phyloP scores from a whole-genome alignment of 2,888 invertebrate genomes.

The Marasmarcha lunaedactyla region DNA sequence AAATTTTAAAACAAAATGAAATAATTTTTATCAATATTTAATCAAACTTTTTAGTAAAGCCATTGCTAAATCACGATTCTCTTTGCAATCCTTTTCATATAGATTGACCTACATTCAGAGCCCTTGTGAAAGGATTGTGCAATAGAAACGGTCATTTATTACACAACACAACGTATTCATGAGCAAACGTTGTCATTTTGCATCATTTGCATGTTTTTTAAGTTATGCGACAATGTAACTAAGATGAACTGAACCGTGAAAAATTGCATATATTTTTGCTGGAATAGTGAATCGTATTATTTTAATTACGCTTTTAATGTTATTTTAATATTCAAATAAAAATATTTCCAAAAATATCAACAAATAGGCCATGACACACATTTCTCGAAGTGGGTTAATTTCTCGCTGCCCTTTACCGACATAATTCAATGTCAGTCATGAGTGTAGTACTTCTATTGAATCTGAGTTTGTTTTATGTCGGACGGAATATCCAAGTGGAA shows the following conservation, averaged over 20 bases:
- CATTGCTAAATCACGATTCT: no score
- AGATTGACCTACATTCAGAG: slow-evolving; percentile 68
- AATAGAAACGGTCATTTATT: slow-evolving; percentile 70
- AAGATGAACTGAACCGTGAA: slow-evolving; percentile 3
- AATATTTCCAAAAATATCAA: slow-evolving; percentile 7
- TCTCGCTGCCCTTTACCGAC: slow-evolving; percentile 67
- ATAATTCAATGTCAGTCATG: slow-evolving; percentile 73
- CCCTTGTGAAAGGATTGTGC: slow-evolving; percentile 72
- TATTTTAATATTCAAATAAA: no score
- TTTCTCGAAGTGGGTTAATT: slow-evolving; percentile 56
- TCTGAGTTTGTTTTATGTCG: slow-evolving; percentile 73
- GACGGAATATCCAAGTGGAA: slow-evolving; percentile 84
- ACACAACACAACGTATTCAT: slow-evolving; percentile 63
- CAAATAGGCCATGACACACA: slow-evolving; percentile 55
- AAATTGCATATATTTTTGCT: no score
- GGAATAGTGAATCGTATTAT: no score
- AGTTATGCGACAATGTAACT: neutral
- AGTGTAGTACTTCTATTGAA: slow-evolving; percentile 76
- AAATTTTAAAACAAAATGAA: no score
- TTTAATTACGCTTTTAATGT: no score
- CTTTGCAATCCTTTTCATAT: slow-evolving; percentile 46
- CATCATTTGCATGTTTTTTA: slow-evolving; percentile 43
- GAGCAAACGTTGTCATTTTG: slow-evolving; percentile 57
- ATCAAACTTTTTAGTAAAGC: no score
- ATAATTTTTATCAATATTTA: no score